Evolutionary conservation across 2,113 vertebrate species (phyloP), one percentile per base, ranked within the genome.

Genomic region (Puma concolor): DNA sequence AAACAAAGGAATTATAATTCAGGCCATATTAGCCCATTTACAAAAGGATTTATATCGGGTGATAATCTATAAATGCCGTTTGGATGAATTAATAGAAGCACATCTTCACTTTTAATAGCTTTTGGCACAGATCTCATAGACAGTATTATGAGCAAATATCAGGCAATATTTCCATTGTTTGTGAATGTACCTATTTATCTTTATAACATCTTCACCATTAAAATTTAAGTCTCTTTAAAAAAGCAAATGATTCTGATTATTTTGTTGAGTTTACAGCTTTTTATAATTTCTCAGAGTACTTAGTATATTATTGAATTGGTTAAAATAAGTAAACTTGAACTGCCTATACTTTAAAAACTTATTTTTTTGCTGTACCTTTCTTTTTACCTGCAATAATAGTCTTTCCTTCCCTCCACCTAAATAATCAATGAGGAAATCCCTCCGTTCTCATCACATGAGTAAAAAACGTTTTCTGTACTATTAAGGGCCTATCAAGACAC

Each of bases 321-420:
- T 87, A 80, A 94, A 94, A 86, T 74, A 91, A 88, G 74, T n/a
- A 84, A 31, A 48, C 36, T 64, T 91, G 67, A 72, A 72, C 69
- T 79, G 23, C 3, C 7, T 27, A 50, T 57, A 95, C 64, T 95
- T 92, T 57, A 10, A 63, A 84, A 83, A 57, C 33, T 74, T 44
- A 25, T 19, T 4, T 19, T 83, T 72, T 54, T 54, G 12, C 50
- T 33, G 17, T 79, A 50, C 1, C 71, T 69, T 77, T 72, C 11
- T 93, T 89, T 95, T 87, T 79, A 88, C 6, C 33, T 91, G 5
- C 2, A 64, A 52, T 57, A 71, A 36, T 67, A 60, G 0, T 27
- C 1, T 36, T 95, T 72, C 2, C 21, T 13, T 95, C n/a, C 48
- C 10, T 7, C 38, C 84, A 76, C 2, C 8, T 95, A 85, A 91